phyloP scores from a whole-genome alignment of 1,140 invertebrate genomes.

The Elysia chlorotica region DNA sequence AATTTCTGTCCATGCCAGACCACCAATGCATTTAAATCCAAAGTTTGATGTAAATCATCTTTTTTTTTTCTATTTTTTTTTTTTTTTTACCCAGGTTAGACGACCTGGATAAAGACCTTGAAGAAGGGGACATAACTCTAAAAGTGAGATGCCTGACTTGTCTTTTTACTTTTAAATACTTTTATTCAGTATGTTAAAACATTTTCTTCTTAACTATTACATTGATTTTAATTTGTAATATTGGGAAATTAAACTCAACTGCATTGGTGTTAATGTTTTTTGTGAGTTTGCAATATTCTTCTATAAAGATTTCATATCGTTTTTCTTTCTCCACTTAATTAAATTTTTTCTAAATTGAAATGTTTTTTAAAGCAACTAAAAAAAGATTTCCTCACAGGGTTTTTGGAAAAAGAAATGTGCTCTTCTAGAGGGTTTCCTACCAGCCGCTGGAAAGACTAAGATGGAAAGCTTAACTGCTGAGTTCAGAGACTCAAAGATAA shows the following conservation, averaged over 20 bases:
- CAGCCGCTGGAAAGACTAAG: constrained; percentile 30
- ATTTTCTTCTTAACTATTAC: not conserved
- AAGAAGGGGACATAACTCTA: constrained; percentile 49
- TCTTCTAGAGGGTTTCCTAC: constrained; percentile 34
- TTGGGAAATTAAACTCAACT: not conserved
- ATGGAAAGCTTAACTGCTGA: constrained; percentile 35
- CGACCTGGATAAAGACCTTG: constrained; percentile 40
- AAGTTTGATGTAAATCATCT: not conserved
- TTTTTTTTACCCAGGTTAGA: constrained; percentile 36
- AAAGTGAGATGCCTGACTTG: constrained; percentile 33
- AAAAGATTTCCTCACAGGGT: too few species aligned
- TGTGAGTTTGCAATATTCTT: not conserved
- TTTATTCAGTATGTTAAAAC: not conserved
- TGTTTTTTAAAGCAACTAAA: too few species aligned
- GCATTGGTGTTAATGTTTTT: not conserved
- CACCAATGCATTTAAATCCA: not conserved
- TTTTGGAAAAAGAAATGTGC: constrained; percentile 53
- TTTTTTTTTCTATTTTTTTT: not conserved
- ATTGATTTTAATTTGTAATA: not conserved
- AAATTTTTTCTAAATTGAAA: constrained; percentile 1
- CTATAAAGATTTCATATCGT: not conserved
- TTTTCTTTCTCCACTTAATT: not conserved
- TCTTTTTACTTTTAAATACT: not conserved
- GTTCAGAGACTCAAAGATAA: constrained; percentile 40
- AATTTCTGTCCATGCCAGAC: not conserved